A percentile compares a stretch with the other conserved stretches of the same genome.
phyloP scores from a whole-genome alignment of 2,113 vertebrate genomes.

The Limnothrissa miodon region DNA sequence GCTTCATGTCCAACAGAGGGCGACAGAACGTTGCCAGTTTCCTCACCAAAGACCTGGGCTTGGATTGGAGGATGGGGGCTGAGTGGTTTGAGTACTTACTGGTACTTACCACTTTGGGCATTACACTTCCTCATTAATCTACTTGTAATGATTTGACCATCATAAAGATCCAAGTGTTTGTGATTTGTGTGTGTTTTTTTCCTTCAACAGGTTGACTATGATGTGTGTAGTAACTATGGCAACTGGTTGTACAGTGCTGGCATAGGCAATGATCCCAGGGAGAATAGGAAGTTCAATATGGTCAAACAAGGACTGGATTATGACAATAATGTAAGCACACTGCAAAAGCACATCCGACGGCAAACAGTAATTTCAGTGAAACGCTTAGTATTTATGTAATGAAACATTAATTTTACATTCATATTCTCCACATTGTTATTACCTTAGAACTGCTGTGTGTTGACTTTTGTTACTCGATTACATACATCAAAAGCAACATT shows the following conservation, averaged over 20 bases:
- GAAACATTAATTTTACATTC: too few relatives aligned
- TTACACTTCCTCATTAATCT: not conserved
- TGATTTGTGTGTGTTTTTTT: not conserved
- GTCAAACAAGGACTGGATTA: slow-evolving; percentile 82
- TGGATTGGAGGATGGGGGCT: slow-evolving; percentile 84
- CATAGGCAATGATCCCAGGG: slow-evolving; percentile 78
- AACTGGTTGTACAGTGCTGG: slow-evolving; percentile 83
- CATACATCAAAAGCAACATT: too few relatives aligned
- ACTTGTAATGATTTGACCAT: not conserved
- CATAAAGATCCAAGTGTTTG: not conserved
- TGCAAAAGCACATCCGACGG: not conserved
- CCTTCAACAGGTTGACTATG: slow-evolving; percentile 70
- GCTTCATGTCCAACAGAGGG: slow-evolving; percentile 83
- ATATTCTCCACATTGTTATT: too few relatives aligned
- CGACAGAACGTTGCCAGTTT: slow-evolving; percentile 82
- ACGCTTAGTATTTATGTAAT: not conserved
- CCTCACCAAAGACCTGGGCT: slow-evolving; percentile 79
- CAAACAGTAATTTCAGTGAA: not conserved
- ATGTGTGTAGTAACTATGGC: slow-evolving; percentile 80
- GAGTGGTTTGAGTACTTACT: slow-evolving; percentile 81
- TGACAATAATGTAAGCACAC: slow-evolving; percentile 65
- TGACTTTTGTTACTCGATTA: too few relatives aligned
- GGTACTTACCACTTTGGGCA: slow-evolving; percentile 58
- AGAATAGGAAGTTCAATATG: slow-evolving; percentile 82
- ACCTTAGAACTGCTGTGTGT: too few relatives aligned